Evolutionary conservation across 2,113 vertebrate species (phyloP).

Genomic region (Atrichornis clamosus): DNA sequence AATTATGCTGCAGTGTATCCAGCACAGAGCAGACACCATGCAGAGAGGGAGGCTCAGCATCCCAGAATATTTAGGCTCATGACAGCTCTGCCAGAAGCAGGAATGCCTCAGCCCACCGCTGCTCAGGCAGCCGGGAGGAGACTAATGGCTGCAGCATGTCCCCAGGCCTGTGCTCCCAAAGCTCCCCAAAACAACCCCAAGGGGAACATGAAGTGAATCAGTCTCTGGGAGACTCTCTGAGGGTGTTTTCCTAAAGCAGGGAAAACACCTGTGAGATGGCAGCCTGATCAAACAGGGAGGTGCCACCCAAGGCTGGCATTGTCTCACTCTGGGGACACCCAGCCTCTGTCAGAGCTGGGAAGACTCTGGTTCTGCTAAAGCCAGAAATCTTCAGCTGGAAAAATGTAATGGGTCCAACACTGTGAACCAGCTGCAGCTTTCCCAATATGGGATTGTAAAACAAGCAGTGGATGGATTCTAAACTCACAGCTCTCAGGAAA

Average conservation of each 20-base stretch:
- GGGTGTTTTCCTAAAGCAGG: neutral
- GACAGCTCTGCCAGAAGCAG: neutral
- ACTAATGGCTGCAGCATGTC: rapidly evolving
- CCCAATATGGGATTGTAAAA: neutral
- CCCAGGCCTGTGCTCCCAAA: neutral
- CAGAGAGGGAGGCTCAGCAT: neutral
- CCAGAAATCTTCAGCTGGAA: neutral
- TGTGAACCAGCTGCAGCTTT: neutral
- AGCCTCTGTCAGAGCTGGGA: neutral
- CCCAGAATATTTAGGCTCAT: neutral
- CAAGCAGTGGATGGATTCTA: neutral
- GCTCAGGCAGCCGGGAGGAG: neutral
- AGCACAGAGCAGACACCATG: neutral
- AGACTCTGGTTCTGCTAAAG: neutral
- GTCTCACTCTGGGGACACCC: neutral
- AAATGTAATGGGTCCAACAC: neutral
- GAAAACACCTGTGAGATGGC: neutral
- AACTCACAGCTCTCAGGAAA: neutral
- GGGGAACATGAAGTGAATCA: neutral
- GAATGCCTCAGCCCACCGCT: neutral
- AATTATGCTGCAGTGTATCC: neutral
- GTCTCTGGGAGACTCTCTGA: neutral
- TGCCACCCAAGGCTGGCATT: neutral
- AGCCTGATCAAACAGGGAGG: neutral
- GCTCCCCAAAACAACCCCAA: neutral